phyloP scores from a whole-genome alignment of 2,888 invertebrate genomes.

The Rhingia campestris region DNA sequence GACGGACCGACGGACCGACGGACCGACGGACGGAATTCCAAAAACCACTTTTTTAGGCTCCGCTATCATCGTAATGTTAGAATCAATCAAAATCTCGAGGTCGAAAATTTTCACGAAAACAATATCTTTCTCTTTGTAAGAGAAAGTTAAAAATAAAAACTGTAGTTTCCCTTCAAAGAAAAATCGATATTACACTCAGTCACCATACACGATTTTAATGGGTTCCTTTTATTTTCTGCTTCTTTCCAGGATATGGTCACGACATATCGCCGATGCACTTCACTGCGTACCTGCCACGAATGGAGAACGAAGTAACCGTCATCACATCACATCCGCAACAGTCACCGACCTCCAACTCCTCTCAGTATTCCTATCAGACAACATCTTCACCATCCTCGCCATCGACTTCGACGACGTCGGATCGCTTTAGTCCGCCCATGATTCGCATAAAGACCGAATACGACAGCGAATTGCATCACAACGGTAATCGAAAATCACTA shows the following conservation, averaged over 20 bases:
- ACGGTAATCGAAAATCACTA: slow-evolving; percentile 85
- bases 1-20: no score
- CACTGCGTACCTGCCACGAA: slow-evolving; percentile 88
- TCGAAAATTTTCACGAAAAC: no score
- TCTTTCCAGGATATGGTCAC: slow-evolving; percentile 88
- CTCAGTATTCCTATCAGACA: slow-evolving; percentile 79
- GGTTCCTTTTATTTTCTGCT: slow-evolving; percentile 78
- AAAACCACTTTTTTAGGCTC: no score
- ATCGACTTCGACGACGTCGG: slow-evolving; percentile 81
- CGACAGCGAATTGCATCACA: slow-evolving; percentile 61
- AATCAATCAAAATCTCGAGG: no score
- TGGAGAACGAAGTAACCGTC: slow-evolving; percentile 85
- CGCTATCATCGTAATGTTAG: no score
- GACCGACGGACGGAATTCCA: no score
- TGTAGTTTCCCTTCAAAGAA: slow-evolving; percentile 40
- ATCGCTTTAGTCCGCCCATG: slow-evolving; percentile 80
- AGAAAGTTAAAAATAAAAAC: no score
- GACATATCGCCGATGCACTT: slow-evolving; percentile 90
- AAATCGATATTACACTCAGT: slow-evolving; percentile 52
- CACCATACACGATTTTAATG: slow-evolving; percentile 34
- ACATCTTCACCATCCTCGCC: slow-evolving; percentile 78
- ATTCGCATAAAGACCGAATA: slow-evolving; percentile 80
- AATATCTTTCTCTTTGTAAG: no score
- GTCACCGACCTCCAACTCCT: slow-evolving; percentile 78
- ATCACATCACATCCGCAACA: slow-evolving; percentile 81